These are phyloP conservation scores for Alectoris magna DNA, from an alignment of 2,797 vertebrate genomes.

Conservation along the genomic window DNA sequence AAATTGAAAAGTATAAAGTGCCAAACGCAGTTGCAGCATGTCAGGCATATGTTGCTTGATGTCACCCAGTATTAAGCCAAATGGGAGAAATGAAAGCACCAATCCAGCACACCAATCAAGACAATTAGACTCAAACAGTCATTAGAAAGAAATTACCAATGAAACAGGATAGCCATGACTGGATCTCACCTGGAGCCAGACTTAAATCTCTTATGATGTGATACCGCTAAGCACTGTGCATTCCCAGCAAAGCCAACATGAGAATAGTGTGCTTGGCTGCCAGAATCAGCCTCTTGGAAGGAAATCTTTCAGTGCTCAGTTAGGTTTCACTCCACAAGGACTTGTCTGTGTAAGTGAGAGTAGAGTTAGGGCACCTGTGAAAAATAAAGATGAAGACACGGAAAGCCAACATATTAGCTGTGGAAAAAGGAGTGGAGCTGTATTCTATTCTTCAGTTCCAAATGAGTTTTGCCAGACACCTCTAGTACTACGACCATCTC, in stretches of 20 bases:
- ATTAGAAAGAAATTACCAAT: neutral
- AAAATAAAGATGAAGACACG: neutral
- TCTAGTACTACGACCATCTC: neutral
- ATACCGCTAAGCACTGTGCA: neutral
- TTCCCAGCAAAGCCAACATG: neutral
- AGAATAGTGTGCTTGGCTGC: neutral
- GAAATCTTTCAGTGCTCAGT: neutral
- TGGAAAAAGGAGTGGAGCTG: neutral
- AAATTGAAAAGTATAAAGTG: neutral
- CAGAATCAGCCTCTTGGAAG: neutral
- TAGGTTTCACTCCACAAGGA: neutral
- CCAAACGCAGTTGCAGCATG: neutral
- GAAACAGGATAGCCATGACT: neutral
- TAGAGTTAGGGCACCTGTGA: neutral
- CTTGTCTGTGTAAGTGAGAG: neutral
- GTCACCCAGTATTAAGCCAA: constrained; percentile 41
- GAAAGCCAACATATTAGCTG: neutral
- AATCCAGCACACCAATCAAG: neutral
- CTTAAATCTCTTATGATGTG: neutral
- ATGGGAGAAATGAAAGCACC: neutral
- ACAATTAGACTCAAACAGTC: neutral
- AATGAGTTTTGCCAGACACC: neutral
- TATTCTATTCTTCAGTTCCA: neutral
- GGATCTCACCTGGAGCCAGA: neutral
- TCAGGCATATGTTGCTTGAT: constrained; percentile 37